phyloP scores from a whole-genome alignment of 2,888 invertebrate species.

The Pyrocoelia pectoralis region DNA sequence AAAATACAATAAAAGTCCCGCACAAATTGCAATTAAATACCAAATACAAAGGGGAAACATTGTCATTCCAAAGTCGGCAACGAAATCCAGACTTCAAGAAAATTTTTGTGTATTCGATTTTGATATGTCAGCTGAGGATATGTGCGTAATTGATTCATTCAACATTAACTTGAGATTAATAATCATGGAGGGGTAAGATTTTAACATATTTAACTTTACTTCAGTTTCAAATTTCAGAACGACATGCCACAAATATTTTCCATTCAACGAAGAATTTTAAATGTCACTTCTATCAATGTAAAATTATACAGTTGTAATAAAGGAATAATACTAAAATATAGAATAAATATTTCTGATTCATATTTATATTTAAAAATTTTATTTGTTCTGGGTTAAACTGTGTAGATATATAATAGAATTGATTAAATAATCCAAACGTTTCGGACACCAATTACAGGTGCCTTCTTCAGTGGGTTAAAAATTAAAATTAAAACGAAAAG shows the following conservation, averaged over 20 bases:
- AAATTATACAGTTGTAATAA: no score
- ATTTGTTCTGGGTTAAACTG: no score
- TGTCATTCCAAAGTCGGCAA: slow-evolving; percentile 85
- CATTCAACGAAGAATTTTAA: slow-evolving; percentile 9
- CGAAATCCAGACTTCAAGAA: slow-evolving; percentile 70
- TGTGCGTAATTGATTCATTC: slow-evolving; percentile 71
- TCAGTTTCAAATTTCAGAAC: neutral
- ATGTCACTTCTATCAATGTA: no score
- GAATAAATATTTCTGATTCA: no score
- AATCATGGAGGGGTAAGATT: slow-evolving; percentile 68
- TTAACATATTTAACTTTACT: neutral
- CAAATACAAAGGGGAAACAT: slow-evolving; percentile 73
- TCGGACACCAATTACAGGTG: no score
- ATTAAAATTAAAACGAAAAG: no score
- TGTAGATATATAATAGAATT: no score
- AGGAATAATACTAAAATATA: no score
- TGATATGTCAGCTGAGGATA: slow-evolving; percentile 71
- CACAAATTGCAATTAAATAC: slow-evolving; percentile 74
- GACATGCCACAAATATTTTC: neutral
- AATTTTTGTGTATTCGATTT: slow-evolving; percentile 81
- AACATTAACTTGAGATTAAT: slow-evolving; percentile 76
- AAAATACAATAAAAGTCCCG: slow-evolving; percentile 71
- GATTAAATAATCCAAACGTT: no score
- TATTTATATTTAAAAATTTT: no score
- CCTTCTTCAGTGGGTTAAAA: no score